Percentiles rank a stretch among this genome's conserved stretches.
Conservation (phyloP, 2,113 vertebrate species). For the Dicaeum eximium region DNA sequence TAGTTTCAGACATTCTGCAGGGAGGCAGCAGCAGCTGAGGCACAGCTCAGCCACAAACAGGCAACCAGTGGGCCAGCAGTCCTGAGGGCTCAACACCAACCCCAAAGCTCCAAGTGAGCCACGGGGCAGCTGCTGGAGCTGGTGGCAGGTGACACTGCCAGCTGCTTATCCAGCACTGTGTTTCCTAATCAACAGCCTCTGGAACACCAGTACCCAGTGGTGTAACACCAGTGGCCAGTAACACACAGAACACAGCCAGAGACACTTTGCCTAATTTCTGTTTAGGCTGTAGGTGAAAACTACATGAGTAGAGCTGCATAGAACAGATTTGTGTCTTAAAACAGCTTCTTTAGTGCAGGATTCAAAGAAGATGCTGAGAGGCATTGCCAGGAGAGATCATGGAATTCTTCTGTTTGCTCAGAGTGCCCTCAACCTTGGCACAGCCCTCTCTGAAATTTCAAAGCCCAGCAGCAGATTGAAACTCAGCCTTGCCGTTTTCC, state of each 20-base stretch:
- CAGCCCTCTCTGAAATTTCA: background rate
- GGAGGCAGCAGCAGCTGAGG: background rate
- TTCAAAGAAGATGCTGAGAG: background rate
- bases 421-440: background rate
- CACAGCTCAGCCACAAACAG: background rate
- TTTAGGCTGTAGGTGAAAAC: background rate
- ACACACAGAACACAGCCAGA: background rate
- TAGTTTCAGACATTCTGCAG: background rate
- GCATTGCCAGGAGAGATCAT: accelerated
- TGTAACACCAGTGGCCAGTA: background rate
- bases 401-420: background rate
- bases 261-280: background rate
- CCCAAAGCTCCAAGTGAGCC: background rate
- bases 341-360: background rate
- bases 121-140: accelerated
- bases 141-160: background rate
- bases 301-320: background rate
- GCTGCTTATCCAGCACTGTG: background rate
- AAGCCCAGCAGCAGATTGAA: background rate
- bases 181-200: background rate
- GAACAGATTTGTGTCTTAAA: background rate
- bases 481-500: accelerated
- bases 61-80: background rate
- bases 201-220: background rate
- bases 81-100: background rate